These are phyloP conservation scores for Linhomoeus sp. DNA, from an alignment of 2,888 invertebrate genomes.

Conservation along the genomic window DNA sequence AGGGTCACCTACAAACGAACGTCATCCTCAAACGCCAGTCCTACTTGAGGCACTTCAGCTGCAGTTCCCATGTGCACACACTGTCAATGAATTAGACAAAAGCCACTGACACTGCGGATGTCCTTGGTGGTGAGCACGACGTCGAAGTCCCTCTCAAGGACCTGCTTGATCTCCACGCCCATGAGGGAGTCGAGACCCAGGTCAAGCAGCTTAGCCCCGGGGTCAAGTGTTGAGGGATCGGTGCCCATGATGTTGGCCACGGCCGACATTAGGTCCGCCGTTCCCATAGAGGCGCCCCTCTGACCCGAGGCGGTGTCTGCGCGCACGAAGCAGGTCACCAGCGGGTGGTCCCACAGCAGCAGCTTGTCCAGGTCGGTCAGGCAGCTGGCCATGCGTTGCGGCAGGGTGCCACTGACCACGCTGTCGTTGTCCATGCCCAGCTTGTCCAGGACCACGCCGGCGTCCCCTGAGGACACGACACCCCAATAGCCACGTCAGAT, in stretches of 20 bases:
- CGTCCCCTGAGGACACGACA: too few species aligned
- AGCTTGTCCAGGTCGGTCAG: constrained; percentile 66
- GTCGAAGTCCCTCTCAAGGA: constrained; percentile 44
- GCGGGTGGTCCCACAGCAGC: constrained; percentile 57
- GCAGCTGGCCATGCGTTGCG: constrained; percentile 81
- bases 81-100: too few species aligned
- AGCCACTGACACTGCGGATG: constrained; percentile 43
- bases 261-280: constrained; percentile 1
- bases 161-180: constrained; percentile 77
- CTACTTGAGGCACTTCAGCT: too few species aligned
- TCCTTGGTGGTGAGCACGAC: constrained; percentile 66
- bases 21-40: too few species aligned
- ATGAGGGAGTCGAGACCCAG: constrained; percentile 90
- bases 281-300: constrained; percentile 24
- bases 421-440: constrained; percentile 60
- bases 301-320: constrained; percentile 41
- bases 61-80: too few species aligned
- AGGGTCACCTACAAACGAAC: too few species aligned
- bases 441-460: constrained; percentile 63
- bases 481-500: too few species aligned
- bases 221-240: constrained; percentile 52
- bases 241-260: constrained; percentile 37
- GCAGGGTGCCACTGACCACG: constrained; percentile 80
- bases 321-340: constrained; percentile 25
- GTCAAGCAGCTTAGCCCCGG: constrained; percentile 61